Evolutionary conservation across 2,888 invertebrate species (phyloP), one percentile per base, ranked within the genome.

Genomic region (Latrodectus hesperus): DNA sequence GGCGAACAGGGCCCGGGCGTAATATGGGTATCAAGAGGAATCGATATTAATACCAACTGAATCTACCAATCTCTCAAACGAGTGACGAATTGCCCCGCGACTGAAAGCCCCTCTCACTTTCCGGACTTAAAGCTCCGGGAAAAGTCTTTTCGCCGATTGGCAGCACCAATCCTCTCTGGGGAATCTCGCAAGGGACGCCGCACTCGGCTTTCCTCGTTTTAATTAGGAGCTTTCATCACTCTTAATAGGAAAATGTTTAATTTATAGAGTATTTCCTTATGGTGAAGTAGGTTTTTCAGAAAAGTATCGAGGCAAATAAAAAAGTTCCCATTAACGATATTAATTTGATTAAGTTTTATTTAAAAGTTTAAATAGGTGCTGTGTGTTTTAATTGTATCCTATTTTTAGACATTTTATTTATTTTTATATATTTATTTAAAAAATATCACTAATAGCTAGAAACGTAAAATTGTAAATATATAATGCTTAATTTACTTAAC

Each of bases 241-340:
- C 67, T 26, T 74, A 81, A 81, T 81, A 74, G 81, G 81, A 67
- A 74, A 67, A 53, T 38, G 73, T 81, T 81, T 81, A 81, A 81
- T 81, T 81, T 81, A 81, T 81, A 53, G 81, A 74, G 73, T 55
- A 53, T 74, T 74, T 81, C 67, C 74, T 67, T 67, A 67, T 74
- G 65, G 26, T 65, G 17, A 67, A 49, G 72, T 53, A 8, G 67
- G 14, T 16, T 65, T 17, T 22, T 71, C 67, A 74, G 74, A 67
- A 81, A 81, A 60, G 64, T 1, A 22, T 65, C 72, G 51, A 49
- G 8, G 5, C n/a, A n/a, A 49, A 11, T 52, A n/a, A 2, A n/a
- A 16, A 16, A n/a, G 11, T 60, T 60, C 6, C n/a, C 14, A 16
- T 12, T 60, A 6, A 10, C 60, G 60, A 60, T 60, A n/a, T 11